Conservation (phyloP, 2,113 vertebrate genomes). For the Hucho hucho region DNA sequence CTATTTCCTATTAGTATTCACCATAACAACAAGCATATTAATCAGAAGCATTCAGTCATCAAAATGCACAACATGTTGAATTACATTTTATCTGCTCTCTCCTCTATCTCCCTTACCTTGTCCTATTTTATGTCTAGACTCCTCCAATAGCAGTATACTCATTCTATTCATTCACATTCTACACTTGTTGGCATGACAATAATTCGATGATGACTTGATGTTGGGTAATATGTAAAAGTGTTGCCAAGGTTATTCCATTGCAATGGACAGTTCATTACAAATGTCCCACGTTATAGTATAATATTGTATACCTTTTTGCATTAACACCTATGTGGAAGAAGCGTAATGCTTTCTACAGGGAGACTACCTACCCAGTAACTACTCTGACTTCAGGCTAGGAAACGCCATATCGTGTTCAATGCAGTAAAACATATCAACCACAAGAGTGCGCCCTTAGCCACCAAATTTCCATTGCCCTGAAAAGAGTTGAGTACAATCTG, state of each 20-base stretch:
- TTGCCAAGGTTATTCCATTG: neutral
- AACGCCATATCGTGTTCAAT: neutral
- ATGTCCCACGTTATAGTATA: neutral
- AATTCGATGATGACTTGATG: neutral
- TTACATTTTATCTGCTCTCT: neutral
- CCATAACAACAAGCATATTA: too few species aligned
- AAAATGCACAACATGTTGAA: neutral
- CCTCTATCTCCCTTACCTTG: too few species aligned
- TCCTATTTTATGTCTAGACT: neutral
- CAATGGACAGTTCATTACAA: neutral
- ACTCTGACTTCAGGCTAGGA: too few species aligned
- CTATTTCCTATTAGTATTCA: too few species aligned
- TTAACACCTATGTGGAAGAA: neutral
- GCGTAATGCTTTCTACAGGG: neutral
- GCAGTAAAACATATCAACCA: constrained; percentile 37
- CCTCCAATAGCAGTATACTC: neutral
- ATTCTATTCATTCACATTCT: neutral
- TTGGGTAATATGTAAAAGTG: neutral
- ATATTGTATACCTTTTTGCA: neutral
- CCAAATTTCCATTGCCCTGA: neutral
- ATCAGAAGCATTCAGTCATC: too few species aligned
- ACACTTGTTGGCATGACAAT: neutral
- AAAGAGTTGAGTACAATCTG: neutral
- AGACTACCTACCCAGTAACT: too few species aligned
- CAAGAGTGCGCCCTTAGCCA: constrained; percentile 55